Evolutionary conservation across 2,888 invertebrate genomes (phyloP), one percentile per base, ranked within the genome.

Genomic region (Drosophila quasianomalipes): DNA sequence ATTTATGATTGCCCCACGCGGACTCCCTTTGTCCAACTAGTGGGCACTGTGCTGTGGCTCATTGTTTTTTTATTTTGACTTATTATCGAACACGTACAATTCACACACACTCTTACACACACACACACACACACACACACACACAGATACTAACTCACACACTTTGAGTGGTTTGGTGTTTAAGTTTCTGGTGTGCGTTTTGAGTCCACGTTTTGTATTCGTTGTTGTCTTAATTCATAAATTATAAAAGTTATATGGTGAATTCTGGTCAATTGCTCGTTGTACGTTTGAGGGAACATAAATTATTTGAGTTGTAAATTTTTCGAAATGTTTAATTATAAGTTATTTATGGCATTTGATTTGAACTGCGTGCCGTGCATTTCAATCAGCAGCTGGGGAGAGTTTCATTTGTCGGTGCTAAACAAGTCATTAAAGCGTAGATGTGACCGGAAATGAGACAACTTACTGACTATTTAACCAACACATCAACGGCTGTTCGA

Each of bases 301-400:
- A 89, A 89, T 86, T 78, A 84, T 71, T 61, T 52, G 65, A 73
- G 87, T 74, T 82, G 83, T 86, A 89, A 82, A 89, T 85, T 86
- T 84, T 74, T 64, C 53, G 73, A 79, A 81, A 83, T 85, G 79
- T 73, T 88, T 79, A 85, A 79, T 82, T 86, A 84, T 73, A 74
- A 79, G 74, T 86, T 82, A 86, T 86, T 86, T 86, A 89, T 89
- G 81, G 76, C 79, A 81, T 84, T 89, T 75, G 80, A 83, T 83
- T 81, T 73, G 75, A 41, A 61, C 1, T 76, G 76, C 89, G 86
- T 85, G 89, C 74, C 26, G n/a, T 4, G 81, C 64, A 76, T 81
- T 64, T 64, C 51, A 65, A 80, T 79, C 49, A 16, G 14, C 51
- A 33, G n/a, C 57, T 58, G 59, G n/a, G 64, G 55, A 30, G 55